These are phyloP conservation scores for Drosophila meridiana DNA, from an alignment of 2,888 invertebrate species.

Conservation along the genomic window DNA sequence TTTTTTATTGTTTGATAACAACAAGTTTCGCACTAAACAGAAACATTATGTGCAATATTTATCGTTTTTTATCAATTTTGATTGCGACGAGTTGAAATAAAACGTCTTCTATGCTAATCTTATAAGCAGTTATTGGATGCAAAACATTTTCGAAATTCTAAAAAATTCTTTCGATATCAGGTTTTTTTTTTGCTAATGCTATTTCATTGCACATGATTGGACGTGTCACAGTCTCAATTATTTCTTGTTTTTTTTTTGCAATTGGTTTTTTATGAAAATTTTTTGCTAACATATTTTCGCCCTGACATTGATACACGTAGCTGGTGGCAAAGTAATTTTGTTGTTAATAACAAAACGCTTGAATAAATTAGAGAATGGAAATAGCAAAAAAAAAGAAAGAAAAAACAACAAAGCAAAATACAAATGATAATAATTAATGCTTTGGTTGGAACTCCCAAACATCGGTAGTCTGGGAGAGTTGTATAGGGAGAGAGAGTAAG, in stretches of 20 bases:
- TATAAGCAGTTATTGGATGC: no score
- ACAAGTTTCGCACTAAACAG: background rate
- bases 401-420: background rate
- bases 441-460: conserved; percentile 15
- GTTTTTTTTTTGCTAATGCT: background rate
- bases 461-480: background rate
- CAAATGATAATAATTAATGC: conserved; percentile 4
- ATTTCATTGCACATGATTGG: background rate
- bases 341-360: conserved; percentile 15
- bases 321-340: background rate
- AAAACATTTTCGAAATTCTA: no score
- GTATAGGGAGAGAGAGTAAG: background rate
- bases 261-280: background rate
- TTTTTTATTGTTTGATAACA: no score
- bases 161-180: no score
- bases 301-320: conserved; percentile 34
- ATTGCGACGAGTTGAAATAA: no score
- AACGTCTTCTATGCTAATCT: no score
- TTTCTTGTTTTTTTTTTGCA: background rate
- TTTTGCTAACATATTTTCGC: background rate
- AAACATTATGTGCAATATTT: no score
- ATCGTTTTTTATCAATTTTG: no score
- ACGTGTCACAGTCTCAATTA: conserved; percentile 4
- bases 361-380: conserved; percentile 40
- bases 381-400: background rate